A percentile compares a stretch with the other conserved stretches of the same genome.
These are phyloP conservation scores for Agrotis ipsilon DNA, from an alignment of 2,888 invertebrate genomes.

Conservation along the genomic window DNA sequence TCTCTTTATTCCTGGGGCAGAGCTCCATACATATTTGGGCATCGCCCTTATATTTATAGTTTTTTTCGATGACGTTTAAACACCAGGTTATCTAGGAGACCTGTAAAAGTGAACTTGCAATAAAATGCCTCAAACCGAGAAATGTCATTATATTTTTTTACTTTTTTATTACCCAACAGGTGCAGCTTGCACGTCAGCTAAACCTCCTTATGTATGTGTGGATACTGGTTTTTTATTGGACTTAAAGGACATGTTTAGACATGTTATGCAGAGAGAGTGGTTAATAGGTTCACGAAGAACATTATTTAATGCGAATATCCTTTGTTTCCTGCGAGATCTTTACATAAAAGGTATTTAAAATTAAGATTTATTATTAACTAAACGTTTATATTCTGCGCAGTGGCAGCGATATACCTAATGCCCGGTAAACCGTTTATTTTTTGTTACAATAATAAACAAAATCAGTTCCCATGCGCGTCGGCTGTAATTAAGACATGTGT, in stretches of 20 bases:
- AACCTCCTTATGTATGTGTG: not conserved
- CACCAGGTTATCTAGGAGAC: too few species aligned
- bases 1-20: too few species aligned
- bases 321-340: not conserved
- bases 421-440: constrained; percentile 7
- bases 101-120: not conserved
- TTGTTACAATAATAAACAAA: constrained; percentile 62
- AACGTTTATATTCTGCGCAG: not conserved
- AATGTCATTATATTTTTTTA: not conserved
- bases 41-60: too few species aligned
- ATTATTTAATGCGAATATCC: too few species aligned
- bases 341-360: not conserved
- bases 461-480: constrained; percentile 71
- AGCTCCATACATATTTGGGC: too few species aligned
- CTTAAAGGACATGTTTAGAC: not conserved
- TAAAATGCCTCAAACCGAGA: not conserved
- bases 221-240: not conserved
- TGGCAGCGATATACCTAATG: not conserved
- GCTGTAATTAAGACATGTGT: constrained; percentile 72
- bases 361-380: too few species aligned
- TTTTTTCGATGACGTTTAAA: too few species aligned
- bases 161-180: constrained; percentile 12
- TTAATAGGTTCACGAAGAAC: not conserved
- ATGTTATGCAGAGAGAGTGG: not conserved
- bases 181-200: constrained; percentile 3